Evolutionary conservation across 2,113 vertebrate species (phyloP).

Genomic region (Sphyrna mokarran): DNA sequence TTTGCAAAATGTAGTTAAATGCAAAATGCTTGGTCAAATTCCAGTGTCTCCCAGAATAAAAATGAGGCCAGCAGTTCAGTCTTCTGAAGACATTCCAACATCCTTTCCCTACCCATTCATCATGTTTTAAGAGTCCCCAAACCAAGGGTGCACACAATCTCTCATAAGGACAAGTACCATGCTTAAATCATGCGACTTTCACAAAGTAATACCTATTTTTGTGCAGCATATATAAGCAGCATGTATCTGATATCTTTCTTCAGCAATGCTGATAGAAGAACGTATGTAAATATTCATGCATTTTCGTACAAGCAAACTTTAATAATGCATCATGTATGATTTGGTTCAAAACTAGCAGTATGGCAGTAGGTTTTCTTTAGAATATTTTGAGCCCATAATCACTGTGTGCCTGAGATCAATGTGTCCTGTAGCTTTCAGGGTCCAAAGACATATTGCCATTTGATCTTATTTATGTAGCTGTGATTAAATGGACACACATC

Average conservation of each 20-base stretch:
- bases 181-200: background rate
- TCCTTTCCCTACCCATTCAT: background rate
- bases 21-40: background rate
- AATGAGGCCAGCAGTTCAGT: background rate
- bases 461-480: conserved; percentile 64
- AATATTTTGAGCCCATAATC: conserved; percentile 24
- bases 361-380: background rate
- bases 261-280: background rate
- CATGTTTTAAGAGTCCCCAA: background rate
- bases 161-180: background rate
- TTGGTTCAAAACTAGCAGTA: background rate
- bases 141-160: background rate
- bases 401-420: background rate
- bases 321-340: background rate
- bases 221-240: background rate
- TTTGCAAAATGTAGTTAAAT: background rate
- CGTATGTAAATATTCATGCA: background rate
- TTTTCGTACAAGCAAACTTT: background rate
- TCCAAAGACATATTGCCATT: conserved; percentile 58
- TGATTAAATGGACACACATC: conserved; percentile 78
- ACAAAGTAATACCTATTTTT: background rate
- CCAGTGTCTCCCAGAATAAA: background rate
- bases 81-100: background rate
- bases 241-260: background rate
- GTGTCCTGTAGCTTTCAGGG: conserved; percentile 52